Conservation (phyloP, 1,140 invertebrate genomes). For the Lepidurus apus region DNA sequence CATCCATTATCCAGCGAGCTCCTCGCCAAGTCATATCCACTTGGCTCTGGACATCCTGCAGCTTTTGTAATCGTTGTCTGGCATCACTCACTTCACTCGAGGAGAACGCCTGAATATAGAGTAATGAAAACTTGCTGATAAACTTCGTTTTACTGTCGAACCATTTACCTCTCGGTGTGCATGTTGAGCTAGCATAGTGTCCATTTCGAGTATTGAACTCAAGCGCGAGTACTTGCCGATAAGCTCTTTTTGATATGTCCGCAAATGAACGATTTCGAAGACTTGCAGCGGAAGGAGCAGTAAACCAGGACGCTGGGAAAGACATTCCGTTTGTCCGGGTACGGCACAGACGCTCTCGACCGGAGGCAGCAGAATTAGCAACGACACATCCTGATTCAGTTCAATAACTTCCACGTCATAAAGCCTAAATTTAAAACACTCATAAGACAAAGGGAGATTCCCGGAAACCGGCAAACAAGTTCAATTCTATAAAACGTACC, state of each 20-base stretch:
- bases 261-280: conserved; percentile 85
- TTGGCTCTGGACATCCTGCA: conserved; percentile 74
- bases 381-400: conserved; percentile 76
- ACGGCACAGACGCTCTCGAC: conserved; percentile 84
- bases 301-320: conserved; percentile 71
- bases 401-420: conserved; percentile 91
- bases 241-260: conserved; percentile 81
- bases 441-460: background rate
- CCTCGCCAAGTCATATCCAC: conserved; percentile 84
- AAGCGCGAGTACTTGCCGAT: conserved; percentile 82
- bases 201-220: conserved; percentile 86
- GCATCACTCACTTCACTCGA: conserved; percentile 75
- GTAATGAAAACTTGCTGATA: conserved; percentile 1
- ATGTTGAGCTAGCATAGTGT: conserved; percentile 84
- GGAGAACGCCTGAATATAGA: conserved; percentile 67
- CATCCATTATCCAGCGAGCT: conserved; percentile 89
- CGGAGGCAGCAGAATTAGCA: conserved; percentile 82
- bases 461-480: background rate
- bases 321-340: conserved; percentile 65
- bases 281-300: conserved; percentile 77
- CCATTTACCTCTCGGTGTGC: conserved; percentile 67
- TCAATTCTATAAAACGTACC: background rate
- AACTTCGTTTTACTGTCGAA: background rate
- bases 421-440: conserved; percentile 50
- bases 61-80: conserved; percentile 70